Evolutionary conservation across 1,140 invertebrate species (phyloP).

Genomic region (Cydia strobilella): DNA sequence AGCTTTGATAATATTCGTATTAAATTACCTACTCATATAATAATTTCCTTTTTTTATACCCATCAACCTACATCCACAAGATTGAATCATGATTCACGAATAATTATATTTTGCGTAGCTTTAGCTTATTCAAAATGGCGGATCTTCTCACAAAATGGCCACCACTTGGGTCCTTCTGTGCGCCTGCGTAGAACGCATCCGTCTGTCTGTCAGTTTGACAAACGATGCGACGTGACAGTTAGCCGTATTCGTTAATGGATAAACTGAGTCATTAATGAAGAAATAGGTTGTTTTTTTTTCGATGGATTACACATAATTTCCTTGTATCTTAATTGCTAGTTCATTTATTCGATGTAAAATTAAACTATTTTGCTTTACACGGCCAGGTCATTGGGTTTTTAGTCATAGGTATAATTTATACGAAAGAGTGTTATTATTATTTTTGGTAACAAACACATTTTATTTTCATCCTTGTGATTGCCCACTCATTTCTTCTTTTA

Average conservation of each 20-base stretch:
- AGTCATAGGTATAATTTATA: too few species aligned
- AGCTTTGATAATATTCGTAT: neutral
- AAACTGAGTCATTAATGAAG: conserved; percentile 25
- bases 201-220: conserved; percentile 28
- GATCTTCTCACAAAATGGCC: neutral
- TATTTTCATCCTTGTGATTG: too few species aligned
- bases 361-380: too few species aligned
- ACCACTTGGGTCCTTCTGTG: neutral
- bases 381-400: too few species aligned
- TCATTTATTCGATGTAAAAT: neutral
- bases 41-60: conserved; percentile 1
- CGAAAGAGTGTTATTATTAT: too few species aligned
- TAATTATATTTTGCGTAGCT: neutral
- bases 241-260: conserved; percentile 12
- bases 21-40: neutral
- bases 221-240: conserved; percentile 30
- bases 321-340: neutral
- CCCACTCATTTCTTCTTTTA: too few species aligned
- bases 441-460: too few species aligned
- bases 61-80: conserved; percentile 12
- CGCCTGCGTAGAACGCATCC: neutral
- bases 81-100: conserved; percentile 21
- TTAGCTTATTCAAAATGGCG: neutral
- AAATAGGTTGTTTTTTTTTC: conserved; percentile 5
- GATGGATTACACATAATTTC: neutral